Base-by-base conservation (phyloP, 2,888 invertebrate species). In the Euclidia mi region DNA sequence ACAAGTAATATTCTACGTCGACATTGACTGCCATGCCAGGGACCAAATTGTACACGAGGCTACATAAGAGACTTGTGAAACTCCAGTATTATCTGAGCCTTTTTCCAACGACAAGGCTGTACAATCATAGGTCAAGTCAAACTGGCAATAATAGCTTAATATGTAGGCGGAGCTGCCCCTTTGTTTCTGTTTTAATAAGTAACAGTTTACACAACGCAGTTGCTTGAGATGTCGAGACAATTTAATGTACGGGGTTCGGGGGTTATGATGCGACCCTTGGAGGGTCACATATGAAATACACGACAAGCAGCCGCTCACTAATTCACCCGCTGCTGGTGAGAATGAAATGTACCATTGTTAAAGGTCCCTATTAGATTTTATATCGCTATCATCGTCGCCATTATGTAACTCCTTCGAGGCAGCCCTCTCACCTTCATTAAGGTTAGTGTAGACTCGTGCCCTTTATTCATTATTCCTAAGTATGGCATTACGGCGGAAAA, bases 301-400 rank as follows among this genome's bases (percentile, higher is more conserved):
- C 68, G 2, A 25, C 45, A 12, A n/a, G 15, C 18, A 14, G 12
- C 9, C 58, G 45, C 48, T 67, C 71, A 75, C 65, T 77, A 73
- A 79, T 74, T 70, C 68, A n/a, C n/a, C n/a, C 50, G 62, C 58
- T 60, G 62, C 61, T 55, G 58, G 52, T 59, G 44, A 35, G 43
- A 64, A 65, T 65, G 59, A 69, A 80, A 72, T 74, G 71, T 78
- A 73, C 80, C 74, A 85, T 81, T 85, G 83, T 84, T 84, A 82
- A 76, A 81, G 82, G 79, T 79, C 77, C 76, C 89, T 87, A 90
- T 92, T 91, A 91, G 88, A 90, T 91, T 91, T 91, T 91, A 91
- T 90, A 87, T 75, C 72, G 83, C 85, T 82, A 90, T 89, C 87
- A 90, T 83, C 84, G 85, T 84, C 79, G 79, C 81, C 68, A 82